Evolutionary conservation across 2,113 vertebrate genomes (phyloP).

Genomic region (Myocastor coypus): DNA sequence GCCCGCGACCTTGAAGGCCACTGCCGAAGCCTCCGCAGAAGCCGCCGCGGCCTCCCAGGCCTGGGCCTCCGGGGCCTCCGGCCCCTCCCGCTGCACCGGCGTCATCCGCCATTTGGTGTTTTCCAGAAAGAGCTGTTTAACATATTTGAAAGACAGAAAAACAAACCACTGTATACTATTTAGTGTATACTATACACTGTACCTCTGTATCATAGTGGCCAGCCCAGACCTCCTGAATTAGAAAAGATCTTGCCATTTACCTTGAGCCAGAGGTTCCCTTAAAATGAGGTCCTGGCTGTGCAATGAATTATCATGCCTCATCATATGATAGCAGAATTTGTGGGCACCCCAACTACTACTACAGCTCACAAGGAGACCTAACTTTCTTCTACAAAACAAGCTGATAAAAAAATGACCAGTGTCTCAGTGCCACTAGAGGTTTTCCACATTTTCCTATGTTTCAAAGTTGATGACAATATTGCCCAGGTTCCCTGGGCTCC

Average conservation of each 20-base stretch:
- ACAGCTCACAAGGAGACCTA: not conserved
- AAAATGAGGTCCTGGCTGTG: not conserved
- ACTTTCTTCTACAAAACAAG: not conserved
- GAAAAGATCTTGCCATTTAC: not conserved
- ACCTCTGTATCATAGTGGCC: not conserved
- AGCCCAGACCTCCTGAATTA: not conserved
- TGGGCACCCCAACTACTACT: not conserved
- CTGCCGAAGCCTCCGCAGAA: too few species aligned
- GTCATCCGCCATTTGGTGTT: too few species aligned
- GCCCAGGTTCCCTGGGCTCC: too few species aligned
- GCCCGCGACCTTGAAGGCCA: too few species aligned
- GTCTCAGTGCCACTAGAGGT: not conserved
- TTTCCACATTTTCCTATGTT: not conserved
- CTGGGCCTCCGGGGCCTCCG: too few species aligned
- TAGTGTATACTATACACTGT: not conserved
- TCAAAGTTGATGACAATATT: not conserved
- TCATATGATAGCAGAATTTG: not conserved
- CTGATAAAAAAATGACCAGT: not conserved
- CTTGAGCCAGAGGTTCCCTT: not conserved
- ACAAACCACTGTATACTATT: not conserved
- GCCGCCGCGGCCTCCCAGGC: too few species aligned
- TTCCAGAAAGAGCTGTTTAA: too few species aligned
- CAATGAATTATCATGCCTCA: not conserved
- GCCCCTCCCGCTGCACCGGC: too few species aligned
- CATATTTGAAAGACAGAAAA: not conserved